Evolutionary conservation across 2,113 vertebrate species (phyloP).

Genomic region (Piaya cayana): DNA sequence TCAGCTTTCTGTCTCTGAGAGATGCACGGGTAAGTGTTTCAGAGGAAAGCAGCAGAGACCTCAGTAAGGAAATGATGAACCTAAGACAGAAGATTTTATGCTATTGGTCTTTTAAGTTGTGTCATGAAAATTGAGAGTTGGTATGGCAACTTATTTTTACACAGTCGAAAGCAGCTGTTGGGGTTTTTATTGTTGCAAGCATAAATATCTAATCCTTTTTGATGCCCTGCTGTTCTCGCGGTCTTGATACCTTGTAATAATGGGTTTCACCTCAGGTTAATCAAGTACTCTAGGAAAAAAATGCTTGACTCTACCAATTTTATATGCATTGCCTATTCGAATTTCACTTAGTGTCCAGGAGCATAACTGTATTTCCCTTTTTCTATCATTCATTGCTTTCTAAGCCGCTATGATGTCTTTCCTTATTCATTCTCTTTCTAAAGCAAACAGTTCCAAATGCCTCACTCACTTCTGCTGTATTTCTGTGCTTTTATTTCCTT

Average conservation of each 20-base stretch:
- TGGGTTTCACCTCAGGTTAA: constrained; percentile 15
- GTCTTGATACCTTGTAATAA: background rate
- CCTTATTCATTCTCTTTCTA: background rate
- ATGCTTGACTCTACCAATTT: background rate
- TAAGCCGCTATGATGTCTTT: background rate
- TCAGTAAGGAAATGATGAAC: background rate
- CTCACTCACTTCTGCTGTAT: background rate
- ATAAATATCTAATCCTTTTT: background rate
- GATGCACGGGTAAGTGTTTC: background rate
- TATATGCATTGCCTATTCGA: background rate
- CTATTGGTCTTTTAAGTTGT: background rate
- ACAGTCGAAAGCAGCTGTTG: background rate
- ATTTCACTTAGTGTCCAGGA: background rate
- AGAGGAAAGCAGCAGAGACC: background rate
- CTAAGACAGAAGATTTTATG: background rate
- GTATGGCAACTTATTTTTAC: background rate
- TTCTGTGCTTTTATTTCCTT: background rate
- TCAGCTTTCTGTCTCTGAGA: background rate
- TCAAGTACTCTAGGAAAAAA: background rate
- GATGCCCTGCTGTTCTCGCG: background rate
- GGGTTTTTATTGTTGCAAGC: background rate
- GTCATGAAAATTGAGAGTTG: background rate
- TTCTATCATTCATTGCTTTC: constrained; percentile 1
- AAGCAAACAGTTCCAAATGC: background rate
- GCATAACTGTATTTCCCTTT: background rate